Evolutionary conservation across 2,113 vertebrate species (phyloP).

Genomic region (Forbesichthys papilliferus): DNA sequence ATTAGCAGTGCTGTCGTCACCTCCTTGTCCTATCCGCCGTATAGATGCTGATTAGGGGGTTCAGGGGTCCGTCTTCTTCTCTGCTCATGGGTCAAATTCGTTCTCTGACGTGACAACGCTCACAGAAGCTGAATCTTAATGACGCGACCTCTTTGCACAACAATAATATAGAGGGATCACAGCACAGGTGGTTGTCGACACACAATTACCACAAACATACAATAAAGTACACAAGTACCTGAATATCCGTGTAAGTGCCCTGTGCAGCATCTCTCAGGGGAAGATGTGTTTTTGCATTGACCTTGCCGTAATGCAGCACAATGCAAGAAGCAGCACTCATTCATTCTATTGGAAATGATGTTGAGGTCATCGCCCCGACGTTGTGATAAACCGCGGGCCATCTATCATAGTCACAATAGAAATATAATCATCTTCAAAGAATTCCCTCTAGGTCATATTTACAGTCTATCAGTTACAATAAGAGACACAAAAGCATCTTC

Average conservation of each 20-base stretch:
- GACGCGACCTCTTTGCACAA: too few species aligned
- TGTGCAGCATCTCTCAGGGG: too few species aligned
- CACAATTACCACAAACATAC: background rate
- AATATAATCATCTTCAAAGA: background rate
- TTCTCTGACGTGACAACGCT: too few species aligned
- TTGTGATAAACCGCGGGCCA: background rate
- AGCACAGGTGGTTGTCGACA: background rate
- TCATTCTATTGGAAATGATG: background rate
- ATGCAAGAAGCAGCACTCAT: background rate
- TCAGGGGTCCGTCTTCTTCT: too few species aligned
- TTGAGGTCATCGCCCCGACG: background rate
- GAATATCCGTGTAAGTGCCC: too few species aligned
- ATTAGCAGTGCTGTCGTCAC: too few species aligned
- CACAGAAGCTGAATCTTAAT: too few species aligned
- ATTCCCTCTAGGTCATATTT: background rate
- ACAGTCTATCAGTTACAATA: too few species aligned
- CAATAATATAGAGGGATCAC: background rate
- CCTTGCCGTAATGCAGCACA: background rate
- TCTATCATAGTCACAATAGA: background rate
- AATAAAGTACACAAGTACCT: background rate
- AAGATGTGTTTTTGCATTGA: background rate
- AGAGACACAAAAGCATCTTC: too few species aligned
- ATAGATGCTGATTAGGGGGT: too few species aligned
- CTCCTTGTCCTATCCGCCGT: too few species aligned
- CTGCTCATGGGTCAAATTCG: too few species aligned